These are phyloP conservation scores for Neoarius graeffei DNA, from an alignment of 2,113 vertebrate genomes.

Conservation along the genomic window DNA sequence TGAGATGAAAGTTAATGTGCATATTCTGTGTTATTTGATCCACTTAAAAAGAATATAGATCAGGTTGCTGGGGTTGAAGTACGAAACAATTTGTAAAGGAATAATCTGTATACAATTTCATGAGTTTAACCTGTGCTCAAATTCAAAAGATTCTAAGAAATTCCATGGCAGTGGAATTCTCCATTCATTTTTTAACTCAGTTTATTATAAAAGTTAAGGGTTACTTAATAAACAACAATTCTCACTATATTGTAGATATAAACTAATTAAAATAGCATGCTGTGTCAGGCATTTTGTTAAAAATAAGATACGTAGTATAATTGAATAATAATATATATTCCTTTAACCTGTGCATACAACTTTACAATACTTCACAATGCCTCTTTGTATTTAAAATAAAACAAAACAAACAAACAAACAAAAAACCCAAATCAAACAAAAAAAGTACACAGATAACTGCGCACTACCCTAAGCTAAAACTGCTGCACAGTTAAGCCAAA, in stretches of 20 bases:
- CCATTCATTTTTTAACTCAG: neutral
- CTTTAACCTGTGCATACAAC: neutral
- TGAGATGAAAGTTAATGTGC: conserved; percentile 20
- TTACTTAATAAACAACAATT: neutral
- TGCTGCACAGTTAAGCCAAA: neutral
- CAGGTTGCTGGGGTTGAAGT: conserved; percentile 34
- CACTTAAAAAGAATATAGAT: conserved; percentile 42
- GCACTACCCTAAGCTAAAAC: neutral
- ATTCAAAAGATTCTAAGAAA: conserved; percentile 43
- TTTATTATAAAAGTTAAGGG: neutral
- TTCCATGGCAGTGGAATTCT: conserved; percentile 15
- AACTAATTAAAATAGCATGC: neutral
- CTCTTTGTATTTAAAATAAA: neutral
- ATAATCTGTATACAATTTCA: conserved; percentile 40
- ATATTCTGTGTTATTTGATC: conserved; percentile 39
- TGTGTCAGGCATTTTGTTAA: neutral
- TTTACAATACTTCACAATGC: neutral
- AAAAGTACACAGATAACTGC: neutral
- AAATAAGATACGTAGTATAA: neutral
- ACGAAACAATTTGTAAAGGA: conserved; percentile 43
- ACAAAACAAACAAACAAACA: neutral
- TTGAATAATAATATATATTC: neutral
- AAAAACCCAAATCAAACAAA: neutral
- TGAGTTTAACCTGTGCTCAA: conserved; percentile 33
- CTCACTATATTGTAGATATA: neutral